A percentile compares a stretch with the other conserved stretches of the same genome.
These are phyloP conservation scores for Enteromius radiatus DNA, from an alignment of 2,797 vertebrate species.

Conservation along the genomic window DNA sequence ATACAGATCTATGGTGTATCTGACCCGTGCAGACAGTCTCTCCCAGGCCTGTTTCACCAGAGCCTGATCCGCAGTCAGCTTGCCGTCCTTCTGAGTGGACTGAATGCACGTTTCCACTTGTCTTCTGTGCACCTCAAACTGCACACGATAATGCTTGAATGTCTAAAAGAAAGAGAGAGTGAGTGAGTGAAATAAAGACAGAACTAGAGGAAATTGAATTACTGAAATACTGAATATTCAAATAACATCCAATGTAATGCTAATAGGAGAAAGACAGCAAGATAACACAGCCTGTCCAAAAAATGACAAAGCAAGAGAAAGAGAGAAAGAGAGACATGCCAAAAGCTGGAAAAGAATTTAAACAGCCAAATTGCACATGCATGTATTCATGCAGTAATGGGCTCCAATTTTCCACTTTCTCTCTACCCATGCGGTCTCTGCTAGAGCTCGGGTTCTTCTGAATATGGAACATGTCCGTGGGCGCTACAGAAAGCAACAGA, in stretches of 20 bases:
- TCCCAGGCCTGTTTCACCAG: constrained; percentile 96
- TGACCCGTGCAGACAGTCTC: constrained; percentile 87
- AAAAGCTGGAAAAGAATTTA: neutral
- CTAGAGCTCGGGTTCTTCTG: constrained; percentile 66
- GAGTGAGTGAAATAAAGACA: constrained; percentile 60
- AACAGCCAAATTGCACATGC: constrained; percentile 37
- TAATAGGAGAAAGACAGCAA: constrained; percentile 1
- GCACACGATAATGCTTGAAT: constrained; percentile 88
- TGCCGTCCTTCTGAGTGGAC: constrained; percentile 90
- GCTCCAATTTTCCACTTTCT: constrained; percentile 41
- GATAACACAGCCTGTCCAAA: constrained; percentile 21
- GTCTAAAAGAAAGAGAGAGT: constrained; percentile 70
- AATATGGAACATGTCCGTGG: constrained; percentile 75
- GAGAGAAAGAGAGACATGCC: neutral
- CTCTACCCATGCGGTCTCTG: constrained; percentile 11
- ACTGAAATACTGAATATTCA: constrained; percentile 14
- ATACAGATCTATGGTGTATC: constrained; percentile 44
- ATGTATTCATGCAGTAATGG: constrained; percentile 50
- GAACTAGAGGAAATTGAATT: constrained; percentile 9
- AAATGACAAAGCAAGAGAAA: constrained; percentile 12
- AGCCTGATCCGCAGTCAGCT: constrained; percentile 94
- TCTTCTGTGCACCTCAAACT: constrained; percentile 88
- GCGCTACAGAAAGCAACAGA: constrained; percentile 71
- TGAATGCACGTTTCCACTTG: constrained; percentile 85
- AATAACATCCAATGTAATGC: constrained; percentile 7